A percentile compares a stretch with the other conserved stretches of the same genome.
Conservation (phyloP, 2,888 invertebrate genomes). For the Argyresthia albistria region DNA sequence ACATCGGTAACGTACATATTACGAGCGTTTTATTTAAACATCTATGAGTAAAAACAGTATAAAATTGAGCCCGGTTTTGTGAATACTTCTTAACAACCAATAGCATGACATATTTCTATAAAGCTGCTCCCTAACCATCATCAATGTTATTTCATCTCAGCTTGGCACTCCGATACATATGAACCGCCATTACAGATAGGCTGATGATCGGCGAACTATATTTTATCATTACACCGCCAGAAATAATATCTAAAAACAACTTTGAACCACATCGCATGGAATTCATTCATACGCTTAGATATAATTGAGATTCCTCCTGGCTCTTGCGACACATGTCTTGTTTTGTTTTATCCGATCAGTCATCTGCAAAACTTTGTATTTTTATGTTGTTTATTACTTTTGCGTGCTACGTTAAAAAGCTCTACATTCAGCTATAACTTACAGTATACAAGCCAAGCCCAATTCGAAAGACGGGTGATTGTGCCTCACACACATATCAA, state of each 20-base stretch:
- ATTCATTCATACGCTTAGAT: too few species aligned
- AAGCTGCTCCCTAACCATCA: neutral
- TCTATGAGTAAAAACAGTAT: neutral
- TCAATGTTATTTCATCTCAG: neutral
- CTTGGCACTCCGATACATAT: slow-evolving; percentile 1
- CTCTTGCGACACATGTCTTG: too few species aligned
- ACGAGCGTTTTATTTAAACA: neutral
- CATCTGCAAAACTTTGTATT: too few species aligned
- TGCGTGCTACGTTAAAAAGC: neutral
- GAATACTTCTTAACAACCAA: neutral
- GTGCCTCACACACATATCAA: slow-evolving; percentile 8
- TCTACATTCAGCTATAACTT: neutral
- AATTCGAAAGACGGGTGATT: too few species aligned
- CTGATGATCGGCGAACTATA: neutral
- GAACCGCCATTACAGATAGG: neutral
- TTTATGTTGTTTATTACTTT: too few species aligned
- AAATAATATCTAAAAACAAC: too few species aligned
- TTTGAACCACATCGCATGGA: too few species aligned
- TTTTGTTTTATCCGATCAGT: too few species aligned
- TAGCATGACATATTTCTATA: neutral
- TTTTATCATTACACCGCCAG: neutral
- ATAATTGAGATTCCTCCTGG: too few species aligned
- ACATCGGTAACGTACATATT: slow-evolving; percentile 10
- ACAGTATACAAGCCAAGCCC: slow-evolving; percentile 8
- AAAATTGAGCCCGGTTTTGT: slow-evolving; percentile 2